Evolutionary conservation across 2,113 vertebrate genomes (phyloP), one percentile per base, ranked within the genome.

Genomic region (Gopherus evgoodei): DNA sequence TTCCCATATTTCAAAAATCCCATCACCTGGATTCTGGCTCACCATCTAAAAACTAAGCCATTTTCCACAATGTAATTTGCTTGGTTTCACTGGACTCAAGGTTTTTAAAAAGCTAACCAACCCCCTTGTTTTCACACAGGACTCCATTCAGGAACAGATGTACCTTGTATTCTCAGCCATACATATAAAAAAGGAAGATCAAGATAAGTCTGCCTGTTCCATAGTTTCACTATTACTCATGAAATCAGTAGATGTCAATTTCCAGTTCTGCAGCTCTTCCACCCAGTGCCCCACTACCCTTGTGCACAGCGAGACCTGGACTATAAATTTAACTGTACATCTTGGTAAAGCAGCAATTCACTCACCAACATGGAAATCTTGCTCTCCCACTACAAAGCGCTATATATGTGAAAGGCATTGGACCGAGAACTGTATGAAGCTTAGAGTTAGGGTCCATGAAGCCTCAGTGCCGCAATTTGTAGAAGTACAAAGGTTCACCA

Each of bases 71-170:
- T 12, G 27, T 25, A 79, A 22, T 89, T 90, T 53, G 35, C 38
- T 92, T 93, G 56, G 91, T 90, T 91, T 91, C 11, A 81, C 16
- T 31, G 3, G 90, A 7, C 31, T 93, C 75, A 38, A 69, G 54
- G 72, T 27, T 57, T 92, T 87, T 10, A 11, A 87, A 96, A 96
- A 90, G 14, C 54, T 38, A 29, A 84, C 50, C 24, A 81, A 81
- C 88, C 27, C 47, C 22, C 88, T 88, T 59, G 93, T 90, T 56
- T 54, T 25, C 24, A 94, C 87, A 86, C 22, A 92, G 93, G 94
- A 8, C 31, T 53, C 87, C 76, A 19, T 54, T 86, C 22, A 76
- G 38, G 75, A 72, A 38, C 19, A 38, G 19, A n/a, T 38, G n/a
- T 38, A 72, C 12, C 6, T 44, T 27, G 6, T 76, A 5, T 42